Evolutionary conservation across 2,888 invertebrate genomes (phyloP), one percentile per base, ranked within the genome.

Genomic region (Xanthorhoe spadicearia): DNA sequence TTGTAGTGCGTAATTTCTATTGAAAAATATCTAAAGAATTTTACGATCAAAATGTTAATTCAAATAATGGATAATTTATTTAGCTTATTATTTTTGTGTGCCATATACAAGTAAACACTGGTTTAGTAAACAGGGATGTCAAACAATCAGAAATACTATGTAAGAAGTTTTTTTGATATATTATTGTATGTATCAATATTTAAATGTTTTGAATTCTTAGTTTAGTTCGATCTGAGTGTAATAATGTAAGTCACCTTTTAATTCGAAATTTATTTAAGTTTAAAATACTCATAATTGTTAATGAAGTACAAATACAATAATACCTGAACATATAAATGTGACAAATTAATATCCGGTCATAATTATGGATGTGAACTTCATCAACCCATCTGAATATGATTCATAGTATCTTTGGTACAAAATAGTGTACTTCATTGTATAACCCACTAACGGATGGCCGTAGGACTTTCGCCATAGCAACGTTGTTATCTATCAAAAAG

Each of bases 201-300:
- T 4, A 49, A 52, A n/a, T n/a, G 38, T 28, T 56, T 64, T 53
- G 49, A 54, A 23, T 50, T 18, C 48, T 13, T 48, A 35, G 19
- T 43, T 64, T 60, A 49, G 53, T 63, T 66, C 66, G 61, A 67
- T 70, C 69, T 69, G 64, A 69, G 56, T 69, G 60, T 64, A 61
- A 28, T 52, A 18, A 62, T 61, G 58, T 58, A 53, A 48, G 56
- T 23, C 54, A 58, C 61, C 48, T 19, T 43, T 43, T 61, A 49
- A 61, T 46, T 63, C 35, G 18, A 49, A 61, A 15, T 66, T 17
- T 52, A 56, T 61, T 19, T 68, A 73, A 58, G 48, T 62, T 61
- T 69, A 65, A 52, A 72, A 74, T 74, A 74, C 72, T 74, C 72
- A 74, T 65, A 69, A 48, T 66, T 68, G 64, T 68, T 19, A 71